Base-by-base conservation (phyloP, 1,140 invertebrate species). In the Eumeta japonica region DNA sequence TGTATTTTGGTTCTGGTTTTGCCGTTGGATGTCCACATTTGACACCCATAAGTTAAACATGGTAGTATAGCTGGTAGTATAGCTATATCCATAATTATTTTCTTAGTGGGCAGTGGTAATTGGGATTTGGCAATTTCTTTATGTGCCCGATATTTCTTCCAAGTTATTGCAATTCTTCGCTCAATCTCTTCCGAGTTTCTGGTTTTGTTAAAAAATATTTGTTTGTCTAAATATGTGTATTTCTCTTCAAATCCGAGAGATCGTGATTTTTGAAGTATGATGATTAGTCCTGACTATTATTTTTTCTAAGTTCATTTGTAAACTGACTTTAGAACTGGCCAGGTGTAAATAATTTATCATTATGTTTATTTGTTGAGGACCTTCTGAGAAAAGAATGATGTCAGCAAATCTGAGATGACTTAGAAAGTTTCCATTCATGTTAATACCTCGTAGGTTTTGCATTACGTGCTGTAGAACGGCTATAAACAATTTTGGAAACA, bases 401-500 rank as follows among this genome's bases (percentile, higher is more conserved):
- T 35, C 32, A n/a, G 32, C 35, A 12, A 37, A 37, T 39, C 43
- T 37, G 10, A 52, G 44, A 33, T 48, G 43, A 35, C 38, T 50
- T 28, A 46, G 15, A n/a, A n/a, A n/a, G n/a, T n/a, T n/a, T n/a
- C n/a, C n/a, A n/a, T n/a, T n/a, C n/a, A n/a, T n/a, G n/a, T 27
- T 20, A 46, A 5, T 43, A 35, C 1, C 46, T 39, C 30, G 39
- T 18, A 49, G 14, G 2, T 40, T 13, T 40, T 15, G 13, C 39
- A 47, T 50, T 32, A 45, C 19, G 7, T 46, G 11, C 28, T 44
- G 41, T 28, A 50, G 11, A 10, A 46, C 38, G n/a, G 38, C 35
- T 41, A 50, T 43, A 16, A 50, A 46, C 10, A 46, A 10, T 40
- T 45, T 50, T 35, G 39, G 38, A 11, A 41, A 52, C 12, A 43